A percentile compares a stretch with the other conserved stretches of the same genome.
phyloP scores from a whole-genome alignment of 2,888 invertebrate genomes.

The Ceratothoa steindachneri region DNA sequence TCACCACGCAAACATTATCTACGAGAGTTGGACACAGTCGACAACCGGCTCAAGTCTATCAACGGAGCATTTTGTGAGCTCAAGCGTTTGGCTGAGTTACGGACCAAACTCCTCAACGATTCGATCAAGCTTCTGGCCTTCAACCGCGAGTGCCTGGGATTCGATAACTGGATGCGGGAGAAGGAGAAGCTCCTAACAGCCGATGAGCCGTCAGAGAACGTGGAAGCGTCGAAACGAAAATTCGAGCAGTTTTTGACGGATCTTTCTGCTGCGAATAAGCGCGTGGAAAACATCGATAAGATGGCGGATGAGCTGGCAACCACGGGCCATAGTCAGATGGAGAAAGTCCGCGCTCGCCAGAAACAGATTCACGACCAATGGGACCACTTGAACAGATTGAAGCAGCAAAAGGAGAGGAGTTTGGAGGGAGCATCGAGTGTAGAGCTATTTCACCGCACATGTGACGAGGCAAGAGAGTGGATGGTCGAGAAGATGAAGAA shows the following conservation, averaged over 20 bases:
- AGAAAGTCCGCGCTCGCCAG: conserved; percentile 67
- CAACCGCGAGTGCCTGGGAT: conserved; percentile 94
- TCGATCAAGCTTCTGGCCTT: conserved; percentile 87
- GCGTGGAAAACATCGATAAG: conserved; percentile 81
- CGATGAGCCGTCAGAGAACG: conserved; percentile 79
- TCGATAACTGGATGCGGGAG: conserved; percentile 95
- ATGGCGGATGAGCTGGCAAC: conserved; percentile 76
- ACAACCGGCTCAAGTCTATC: conserved; percentile 72
- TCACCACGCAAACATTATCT: too few relatives aligned
- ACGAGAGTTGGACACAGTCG: conserved; percentile 71
- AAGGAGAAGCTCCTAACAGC: conserved; percentile 81
- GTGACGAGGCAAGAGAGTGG: conserved; percentile 95
- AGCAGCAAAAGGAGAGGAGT: conserved; percentile 83
- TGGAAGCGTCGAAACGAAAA: conserved; percentile 87
- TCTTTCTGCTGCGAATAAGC: conserved; percentile 83
- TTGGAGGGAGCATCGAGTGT: conserved; percentile 84
- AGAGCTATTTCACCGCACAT: conserved; percentile 89
- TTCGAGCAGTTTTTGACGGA: conserved; percentile 63
- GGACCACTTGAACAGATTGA: conserved; percentile 78
- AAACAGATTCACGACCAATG: conserved; percentile 83
- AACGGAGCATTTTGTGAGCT: conserved; percentile 77
- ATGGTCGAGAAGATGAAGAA: conserved; percentile 93
- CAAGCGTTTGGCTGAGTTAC: conserved; percentile 57
- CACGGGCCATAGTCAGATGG: conserved; percentile 64
- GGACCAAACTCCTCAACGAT: conserved; percentile 81